phyloP scores from a whole-genome alignment of 2,113 vertebrate genomes.

The Oncorhynchus kisutch region DNA sequence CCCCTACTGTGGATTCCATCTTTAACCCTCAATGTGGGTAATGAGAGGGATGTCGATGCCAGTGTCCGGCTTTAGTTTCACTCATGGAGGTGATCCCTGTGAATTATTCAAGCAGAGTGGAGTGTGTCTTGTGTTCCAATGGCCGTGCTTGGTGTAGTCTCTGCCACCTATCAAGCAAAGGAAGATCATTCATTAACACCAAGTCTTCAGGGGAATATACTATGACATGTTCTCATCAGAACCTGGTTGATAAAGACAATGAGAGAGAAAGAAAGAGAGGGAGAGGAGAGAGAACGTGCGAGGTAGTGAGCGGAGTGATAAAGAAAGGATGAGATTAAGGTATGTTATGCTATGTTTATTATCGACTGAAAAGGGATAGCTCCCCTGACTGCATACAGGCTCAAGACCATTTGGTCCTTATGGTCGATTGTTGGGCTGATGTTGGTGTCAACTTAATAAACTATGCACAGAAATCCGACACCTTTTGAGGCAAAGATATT shows the following conservation, averaged over 20 bases:
- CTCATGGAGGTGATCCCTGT: constrained; percentile 50
- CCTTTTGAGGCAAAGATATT: not conserved
- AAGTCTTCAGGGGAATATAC: constrained; percentile 6
- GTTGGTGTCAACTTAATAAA: not conserved
- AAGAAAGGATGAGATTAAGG: constrained; percentile 48
- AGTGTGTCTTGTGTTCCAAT: constrained; percentile 52
- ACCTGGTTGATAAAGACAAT: not conserved
- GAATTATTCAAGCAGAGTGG: constrained; percentile 65
- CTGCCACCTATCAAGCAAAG: constrained; percentile 40
- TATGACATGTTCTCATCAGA: not conserved
- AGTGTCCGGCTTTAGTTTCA: constrained; percentile 42
- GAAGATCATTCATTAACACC: constrained; percentile 34
- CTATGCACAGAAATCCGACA: not conserved
- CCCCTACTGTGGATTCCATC: no score
- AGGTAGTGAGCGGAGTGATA: constrained; percentile 37
- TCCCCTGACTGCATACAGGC: constrained; percentile 1
- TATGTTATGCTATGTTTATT: constrained; percentile 55
- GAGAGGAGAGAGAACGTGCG: constrained; percentile 52
- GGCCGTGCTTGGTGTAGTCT: constrained; percentile 32
- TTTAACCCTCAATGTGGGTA: constrained; percentile 17
- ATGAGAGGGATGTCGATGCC: constrained; percentile 26
- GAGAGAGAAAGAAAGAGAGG: not conserved
- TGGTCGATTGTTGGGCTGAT: not conserved
- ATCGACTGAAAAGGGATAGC: constrained; percentile 49
- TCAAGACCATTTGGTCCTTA: not conserved